Base-by-base conservation (phyloP, 2,888 invertebrate genomes). In the Oscheius sp. region DNA sequence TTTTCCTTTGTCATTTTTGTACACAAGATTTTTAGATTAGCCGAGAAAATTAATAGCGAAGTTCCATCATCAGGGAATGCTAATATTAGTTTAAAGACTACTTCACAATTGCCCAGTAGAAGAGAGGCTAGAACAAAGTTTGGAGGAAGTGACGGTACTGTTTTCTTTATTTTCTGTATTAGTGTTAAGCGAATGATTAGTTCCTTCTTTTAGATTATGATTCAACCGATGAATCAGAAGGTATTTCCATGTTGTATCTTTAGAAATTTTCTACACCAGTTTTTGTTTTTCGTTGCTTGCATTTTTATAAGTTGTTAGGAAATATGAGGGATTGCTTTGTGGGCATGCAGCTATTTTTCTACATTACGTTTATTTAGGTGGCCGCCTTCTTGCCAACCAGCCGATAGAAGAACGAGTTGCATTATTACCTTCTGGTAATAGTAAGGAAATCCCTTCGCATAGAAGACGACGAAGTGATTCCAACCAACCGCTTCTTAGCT, bases 61-160 rank as follows among this genome's bases (percentile, higher is more conserved):
- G 59, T 59, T 2, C 59, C 59, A n/a, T 59, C 59, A n/a, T 44
- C 59, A 1, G 59, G 59, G 17, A 44, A 63, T 24, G 26, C 47
- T 12, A 33, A 30, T 24, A 20, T 20, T 17, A 47, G 5, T 22
- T 4, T 47, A 33, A 57, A 30, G 44, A 24, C n/a, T 24, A 33
- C 6, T 22, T 62, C 22, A 17, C 56, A 26, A 38, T 56, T 30
- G n/a, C 22, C 32, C 24, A 51, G 50, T 33, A 63, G 69, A 24
- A 69, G 73, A 44, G 41, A 75, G 44, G 56, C 67, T 17, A 47
- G 78, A 28, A 74, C 73, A 49, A 75, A 73, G 57, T 75, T 78
- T 62, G 78, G 78, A 28, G 78, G 78, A 17, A 70, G 70, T 64
- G 78, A 78, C 51, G 78, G 78, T 74, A 33, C 24, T 72, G n/a